Base-by-base conservation (phyloP, 2,113 vertebrate genomes). In the Sebastes fasciatus region DNA sequence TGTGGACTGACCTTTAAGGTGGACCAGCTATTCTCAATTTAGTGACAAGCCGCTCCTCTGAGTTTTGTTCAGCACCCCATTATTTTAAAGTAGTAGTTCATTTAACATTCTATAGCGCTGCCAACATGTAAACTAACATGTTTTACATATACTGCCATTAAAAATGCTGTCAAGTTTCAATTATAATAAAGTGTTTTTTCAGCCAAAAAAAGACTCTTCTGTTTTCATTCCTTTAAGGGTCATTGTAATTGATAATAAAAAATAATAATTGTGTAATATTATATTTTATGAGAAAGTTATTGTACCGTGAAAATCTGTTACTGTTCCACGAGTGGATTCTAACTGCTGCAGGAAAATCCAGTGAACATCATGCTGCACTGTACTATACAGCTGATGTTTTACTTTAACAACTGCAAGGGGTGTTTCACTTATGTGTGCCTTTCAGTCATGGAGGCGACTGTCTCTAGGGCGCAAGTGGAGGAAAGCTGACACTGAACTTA, bases 401-500 rank as follows among this genome's bases (percentile, higher is more conserved):
- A 68, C 74, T 86, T 78, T 58, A 65, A 40, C 77, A 79, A 58
- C 48, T 82, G 45, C 65, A 16, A 67, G 23, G 34, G 14, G 46
- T 71, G 70, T 80, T 86, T 81, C 66, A 69, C 83, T 71, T 51
- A 43, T 55, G 74, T 72, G 57, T 43, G 40, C 52, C 70, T 46
- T 73, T 84, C 83, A 54, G 77, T 91, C 83, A 88, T 42, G 57
- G 71, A 80, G 46, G 26, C 21, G 52, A 70, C 62, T 40, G 45
- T 81, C 86, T 89, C 80, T 21, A 7, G 80, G 85, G 84, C 4
- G 5, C 34, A 13, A 26, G 43, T 26, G 26, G 63, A 81, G 64
- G 63, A 71, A 62, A 75, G 82, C 84, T 85, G 87, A 87, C 85
- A 65, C 62, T 66, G 58, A 87, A 85, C 76, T 80, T 82, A 42